These are phyloP conservation scores for Vulpes ferrilata DNA, from an alignment of 2,113 vertebrate species.

Conservation along the genomic window DNA sequence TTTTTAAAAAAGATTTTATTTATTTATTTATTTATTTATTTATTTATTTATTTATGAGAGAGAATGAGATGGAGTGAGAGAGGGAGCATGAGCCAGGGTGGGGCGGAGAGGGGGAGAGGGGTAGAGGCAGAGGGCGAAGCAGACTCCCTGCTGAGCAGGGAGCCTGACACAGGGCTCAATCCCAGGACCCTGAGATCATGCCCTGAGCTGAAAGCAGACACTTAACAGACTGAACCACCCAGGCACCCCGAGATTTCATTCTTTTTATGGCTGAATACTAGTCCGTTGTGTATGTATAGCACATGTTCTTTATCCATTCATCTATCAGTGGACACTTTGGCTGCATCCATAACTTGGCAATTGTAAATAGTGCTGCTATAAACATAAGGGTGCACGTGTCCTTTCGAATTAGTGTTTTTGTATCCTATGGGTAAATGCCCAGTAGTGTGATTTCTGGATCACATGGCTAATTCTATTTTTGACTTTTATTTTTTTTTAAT, in stretches of 20 bases:
- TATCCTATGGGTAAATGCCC: background rate
- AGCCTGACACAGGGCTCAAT: fast-evolving
- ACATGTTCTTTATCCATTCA: background rate
- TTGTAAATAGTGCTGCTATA: background rate
- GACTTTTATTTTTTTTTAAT: too few species aligned
- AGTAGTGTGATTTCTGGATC: background rate
- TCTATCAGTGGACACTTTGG: background rate
- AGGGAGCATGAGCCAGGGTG: too few species aligned
- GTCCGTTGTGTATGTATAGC: background rate
- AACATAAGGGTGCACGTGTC: background rate
- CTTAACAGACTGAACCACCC: background rate
- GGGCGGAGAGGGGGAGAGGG: background rate
- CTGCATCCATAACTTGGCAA: background rate
- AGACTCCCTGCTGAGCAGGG: background rate
- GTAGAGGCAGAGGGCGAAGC: background rate
- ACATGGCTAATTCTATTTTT: background rate
- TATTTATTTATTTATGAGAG: too few species aligned
- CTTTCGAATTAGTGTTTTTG: background rate
- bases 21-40: too few species aligned
- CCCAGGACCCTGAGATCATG: background rate
- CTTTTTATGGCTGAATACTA: background rate
- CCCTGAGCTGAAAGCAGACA: too few species aligned
- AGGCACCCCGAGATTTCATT: background rate
- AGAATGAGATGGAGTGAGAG: too few species aligned
- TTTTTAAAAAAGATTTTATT: too few species aligned